Evolutionary conservation across 2,113 vertebrate species (phyloP), one percentile per base, ranked within the genome.

Genomic region (Xyrauchen texanus): DNA sequence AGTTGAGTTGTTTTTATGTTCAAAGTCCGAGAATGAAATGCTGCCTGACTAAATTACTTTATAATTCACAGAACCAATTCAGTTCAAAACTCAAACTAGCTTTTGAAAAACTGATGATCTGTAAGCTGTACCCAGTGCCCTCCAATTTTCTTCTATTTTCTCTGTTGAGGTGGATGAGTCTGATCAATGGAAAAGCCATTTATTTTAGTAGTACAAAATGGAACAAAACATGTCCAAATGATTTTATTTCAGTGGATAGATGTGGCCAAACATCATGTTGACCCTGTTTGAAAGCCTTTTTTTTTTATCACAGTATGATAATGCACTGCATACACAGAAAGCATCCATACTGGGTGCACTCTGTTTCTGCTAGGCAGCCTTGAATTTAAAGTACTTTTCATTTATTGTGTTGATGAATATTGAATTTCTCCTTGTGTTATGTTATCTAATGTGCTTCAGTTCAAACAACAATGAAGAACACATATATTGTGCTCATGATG

Each of bases 1-100:
- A n/a, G n/a, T n/a, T 6, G 55, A 58, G 55, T 58, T 58, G 55
- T n/a, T 47, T 46, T 58, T 9, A 57, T 57, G 68, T 70, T 72
- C 44, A 47, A 58, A 47, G 9, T 58, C 55, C 13, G 55, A 58
- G 44, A 16, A n/a, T n/a, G 1, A 34, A 34, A 34, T 34, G 21
- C 21, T 34, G 21, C 21, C 21, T 34, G 55, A 60, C 55, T 8
- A 11, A 60, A 60, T 61, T 16, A 60, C 45, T 73, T 21, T 60
- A 57, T 71, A 57, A 75, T 75, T 63, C 21, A 63, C 57, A 51
- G 21, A 34, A 34, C 21, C 21, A 34, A 34, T 34, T 34, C 21
- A 1, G 21, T 34, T 34, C 21, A 34, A 34, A 34, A 34, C 21
- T 34, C 21, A 34, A 34, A 34, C 21, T 34, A 1, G 21, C 21